Evolutionary conservation across 2,113 vertebrate genomes (phyloP), one percentile per base, ranked within the genome.

Genomic region (Phasianus colchicus): DNA sequence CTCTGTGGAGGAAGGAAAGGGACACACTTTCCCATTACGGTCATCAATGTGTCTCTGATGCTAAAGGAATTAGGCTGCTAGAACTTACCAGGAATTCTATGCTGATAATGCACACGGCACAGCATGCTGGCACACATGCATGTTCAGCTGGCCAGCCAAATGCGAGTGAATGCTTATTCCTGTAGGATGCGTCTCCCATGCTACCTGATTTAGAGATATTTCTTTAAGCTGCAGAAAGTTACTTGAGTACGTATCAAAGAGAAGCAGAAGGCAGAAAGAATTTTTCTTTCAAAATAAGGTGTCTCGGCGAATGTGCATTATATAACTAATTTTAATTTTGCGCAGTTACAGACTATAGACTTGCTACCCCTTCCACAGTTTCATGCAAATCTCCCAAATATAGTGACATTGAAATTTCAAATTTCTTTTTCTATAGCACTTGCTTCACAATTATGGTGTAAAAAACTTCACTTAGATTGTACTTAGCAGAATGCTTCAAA

Each of bases 21-120:
- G 97, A 87, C 50, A 80, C 72, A 93, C 29, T 64, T 88, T 85
- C 45, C n/a, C 75, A 42, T 88, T 93, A 93, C 38, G 24, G 80
- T 48, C 79, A 89, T 94, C 91, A 92, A 72, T 36, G 17, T 40
- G 16, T 6, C 65, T 75, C 93, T 76, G 78, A 92, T 70, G 93
- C 48, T n/a, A 72, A 17, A 83, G 94, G 71, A 90, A 91, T 89
- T 30, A 65, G 47, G 11, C 84, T 16, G 64, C 83, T 57, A 91
- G 91, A 97, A 96, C 55, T 95, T 57, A 78, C 65, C n/a, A 85
- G 13, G 24, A 93, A 94, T 89, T 93, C 93, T 42, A 54, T 36
- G 71, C 7, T 1, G 0, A 3, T 21, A 13, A 36, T 5, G 19
- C 0, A 22, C 11, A 11, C 1, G 15, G 63, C 64, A 24, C 45